These are phyloP conservation scores for Carduelis carduelis DNA, from an alignment of 2,797 vertebrate genomes.

Conservation along the genomic window DNA sequence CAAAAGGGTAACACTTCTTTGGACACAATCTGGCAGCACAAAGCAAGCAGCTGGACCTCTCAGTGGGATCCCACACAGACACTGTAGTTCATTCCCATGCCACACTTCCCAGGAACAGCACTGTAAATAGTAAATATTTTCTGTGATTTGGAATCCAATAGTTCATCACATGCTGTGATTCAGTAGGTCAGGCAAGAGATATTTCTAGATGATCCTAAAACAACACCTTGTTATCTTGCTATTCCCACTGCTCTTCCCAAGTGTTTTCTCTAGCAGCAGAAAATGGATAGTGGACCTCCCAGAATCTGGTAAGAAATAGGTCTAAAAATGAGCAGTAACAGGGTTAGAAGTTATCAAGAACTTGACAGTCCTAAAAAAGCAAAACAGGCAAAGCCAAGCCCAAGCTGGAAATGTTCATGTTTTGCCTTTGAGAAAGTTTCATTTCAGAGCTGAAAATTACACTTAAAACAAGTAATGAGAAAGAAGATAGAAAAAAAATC, in stretches of 20 bases:
- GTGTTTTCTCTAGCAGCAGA: not conserved
- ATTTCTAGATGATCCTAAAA: constrained; percentile 34
- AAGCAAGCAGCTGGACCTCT: constrained; percentile 64
- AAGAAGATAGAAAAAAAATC: not conserved
- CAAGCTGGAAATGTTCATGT: rapidly evolving
- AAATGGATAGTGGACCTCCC: rapidly evolving
- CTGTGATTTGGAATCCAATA: constrained; percentile 44
- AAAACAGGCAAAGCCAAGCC: not conserved
- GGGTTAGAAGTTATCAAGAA: not conserved
- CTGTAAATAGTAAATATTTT: constrained; percentile 60
- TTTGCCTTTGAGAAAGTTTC: not conserved
- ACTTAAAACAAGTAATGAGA: not conserved
- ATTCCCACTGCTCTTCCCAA: not conserved
- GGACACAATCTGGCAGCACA: constrained; percentile 52
- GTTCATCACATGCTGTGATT: constrained; percentile 16
- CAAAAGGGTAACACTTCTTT: constrained; percentile 50
- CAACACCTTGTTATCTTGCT: not conserved
- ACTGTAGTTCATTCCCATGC: constrained; percentile 50
- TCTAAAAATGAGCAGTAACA: not conserved
- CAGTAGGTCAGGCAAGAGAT: constrained; percentile 22
- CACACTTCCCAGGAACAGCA: constrained; percentile 58
- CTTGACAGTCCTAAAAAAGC: not conserved
- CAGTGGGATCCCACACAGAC: constrained; percentile 42
- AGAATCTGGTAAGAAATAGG: not conserved
- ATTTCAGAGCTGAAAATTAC: not conserved